Percentiles rank a stretch among this genome's conserved stretches.
phyloP scores from a whole-genome alignment of 2,888 invertebrate species.

The Troides oblongomaculatus region DNA sequence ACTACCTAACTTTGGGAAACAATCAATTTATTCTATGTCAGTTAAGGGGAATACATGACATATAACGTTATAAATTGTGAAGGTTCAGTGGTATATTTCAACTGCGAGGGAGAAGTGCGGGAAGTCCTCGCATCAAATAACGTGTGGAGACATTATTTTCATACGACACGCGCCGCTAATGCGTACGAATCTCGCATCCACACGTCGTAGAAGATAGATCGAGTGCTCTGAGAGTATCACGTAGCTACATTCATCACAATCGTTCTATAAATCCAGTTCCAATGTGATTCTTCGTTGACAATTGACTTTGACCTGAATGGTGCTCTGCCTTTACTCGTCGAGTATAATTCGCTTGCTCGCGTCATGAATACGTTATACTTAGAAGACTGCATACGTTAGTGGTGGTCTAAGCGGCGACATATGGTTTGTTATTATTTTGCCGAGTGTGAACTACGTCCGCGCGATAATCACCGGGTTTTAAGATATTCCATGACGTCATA shows the following conservation, averaged over 20 bases:
- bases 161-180: conserved; percentile 20
- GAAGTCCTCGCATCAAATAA: conserved; percentile 12
- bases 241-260: conserved; percentile 26
- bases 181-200: conserved; percentile 27
- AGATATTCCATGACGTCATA: conserved; percentile 1
- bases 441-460: not conserved
- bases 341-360: not conserved
- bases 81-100: not conserved
- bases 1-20: too few relatives aligned
- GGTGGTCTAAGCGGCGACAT: conserved; percentile 2
- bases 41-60: not conserved
- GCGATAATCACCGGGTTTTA: not conserved
- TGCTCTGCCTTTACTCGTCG: conserved; percentile 3
- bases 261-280: conserved; percentile 18
- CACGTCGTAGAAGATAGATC: conserved; percentile 27
- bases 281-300: conserved; percentile 18
- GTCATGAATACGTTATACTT: not conserved
- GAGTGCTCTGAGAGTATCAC: conserved; percentile 22
- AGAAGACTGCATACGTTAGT: not conserved
- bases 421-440: not conserved
- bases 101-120: conserved; percentile 1
- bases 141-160: conserved; percentile 19
- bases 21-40: not conserved
- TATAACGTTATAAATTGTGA: conserved; percentile 2
- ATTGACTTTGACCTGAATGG: conserved; percentile 25